phyloP scores from a whole-genome alignment of 2,888 invertebrate genomes.

The Shargacucullia verbasci region DNA sequence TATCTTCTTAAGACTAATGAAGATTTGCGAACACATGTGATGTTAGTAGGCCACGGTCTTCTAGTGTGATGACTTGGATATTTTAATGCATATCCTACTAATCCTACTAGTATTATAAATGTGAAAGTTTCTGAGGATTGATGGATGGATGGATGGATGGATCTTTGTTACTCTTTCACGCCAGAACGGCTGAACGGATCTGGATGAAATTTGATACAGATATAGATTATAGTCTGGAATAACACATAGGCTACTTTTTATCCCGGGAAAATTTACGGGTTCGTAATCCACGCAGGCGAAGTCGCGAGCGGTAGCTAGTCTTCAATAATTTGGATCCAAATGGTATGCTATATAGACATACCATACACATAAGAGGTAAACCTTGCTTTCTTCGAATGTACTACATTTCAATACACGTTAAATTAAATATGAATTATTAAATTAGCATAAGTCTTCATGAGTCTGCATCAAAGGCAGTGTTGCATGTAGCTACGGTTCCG shows the following conservation, averaged over 20 bases:
- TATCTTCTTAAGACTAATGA: slow-evolving; percentile 47
- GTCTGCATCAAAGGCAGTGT: slow-evolving; percentile 59
- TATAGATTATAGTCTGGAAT: too few relatives aligned
- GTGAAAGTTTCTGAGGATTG: too few relatives aligned
- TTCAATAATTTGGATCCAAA: not conserved
- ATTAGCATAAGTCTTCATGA: slow-evolving; percentile 45
- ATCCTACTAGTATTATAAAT: too few relatives aligned
- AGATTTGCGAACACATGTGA: slow-evolving; percentile 34
- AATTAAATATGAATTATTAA: slow-evolving; percentile 17
- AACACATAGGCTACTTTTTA: too few relatives aligned
- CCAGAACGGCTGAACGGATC: too few relatives aligned
- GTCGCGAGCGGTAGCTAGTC: too few relatives aligned
- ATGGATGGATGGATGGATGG: too few relatives aligned
- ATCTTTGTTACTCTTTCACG: too few relatives aligned
- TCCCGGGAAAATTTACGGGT: too few relatives aligned
- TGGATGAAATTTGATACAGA: too few relatives aligned
- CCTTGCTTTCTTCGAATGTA: not conserved
- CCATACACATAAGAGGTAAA: not conserved
- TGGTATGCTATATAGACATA: too few relatives aligned
- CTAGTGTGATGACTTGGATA: slow-evolving; percentile 26
- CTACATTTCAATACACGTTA: slow-evolving; percentile 9
- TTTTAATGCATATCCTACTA: slow-evolving; percentile 1
- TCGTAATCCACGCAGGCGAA: too few relatives aligned
- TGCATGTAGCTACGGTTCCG: slow-evolving; percentile 62
- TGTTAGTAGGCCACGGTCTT: slow-evolving; percentile 54